phyloP scores from a whole-genome alignment of 2,888 invertebrate genomes.

The Ophioninae sp. region DNA sequence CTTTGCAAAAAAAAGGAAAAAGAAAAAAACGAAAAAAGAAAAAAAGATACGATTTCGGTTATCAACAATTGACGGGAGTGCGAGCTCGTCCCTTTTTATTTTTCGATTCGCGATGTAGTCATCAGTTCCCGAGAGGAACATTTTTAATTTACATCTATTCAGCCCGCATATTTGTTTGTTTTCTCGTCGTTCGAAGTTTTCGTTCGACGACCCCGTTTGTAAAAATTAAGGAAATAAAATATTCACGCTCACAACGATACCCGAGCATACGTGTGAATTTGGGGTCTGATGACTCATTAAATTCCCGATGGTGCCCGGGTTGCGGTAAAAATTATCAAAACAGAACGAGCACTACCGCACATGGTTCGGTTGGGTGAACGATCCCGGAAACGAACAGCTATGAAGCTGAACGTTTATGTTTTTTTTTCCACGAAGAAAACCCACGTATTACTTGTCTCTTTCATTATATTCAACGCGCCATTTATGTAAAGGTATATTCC shows the following conservation, averaged over 20 bases:
- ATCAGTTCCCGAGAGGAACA: constrained; percentile 36
- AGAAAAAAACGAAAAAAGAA: no score
- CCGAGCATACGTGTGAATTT: not conserved
- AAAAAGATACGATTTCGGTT: constrained; percentile 18
- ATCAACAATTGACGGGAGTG: constrained; percentile 44
- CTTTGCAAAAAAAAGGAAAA: not conserved
- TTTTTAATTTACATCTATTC: constrained; percentile 48
- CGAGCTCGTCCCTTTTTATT: constrained; percentile 23
- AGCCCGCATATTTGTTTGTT: constrained; percentile 30
- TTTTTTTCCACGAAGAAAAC: not conserved
- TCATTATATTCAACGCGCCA: not conserved
- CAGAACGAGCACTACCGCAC: not conserved
- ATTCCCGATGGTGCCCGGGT: not conserved
- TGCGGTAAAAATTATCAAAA: not conserved
- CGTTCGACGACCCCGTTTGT: constrained; percentile 15
- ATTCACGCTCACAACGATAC: not conserved
- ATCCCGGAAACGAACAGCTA: not conserved
- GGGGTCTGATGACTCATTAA: not conserved
- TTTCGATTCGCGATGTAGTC: constrained; percentile 29
- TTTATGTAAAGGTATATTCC: no score
- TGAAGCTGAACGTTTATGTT: not conserved
- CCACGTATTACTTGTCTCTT: not conserved
- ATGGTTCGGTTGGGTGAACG: not conserved
- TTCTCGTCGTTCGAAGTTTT: constrained; percentile 16
- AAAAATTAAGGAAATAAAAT: constrained; percentile 5